Percentiles rank a stretch among this genome's conserved stretches.
Evolutionary conservation across 1,140 invertebrate genomes (phyloP).

Genomic region (Diabrotica undecimpunctata): DNA sequence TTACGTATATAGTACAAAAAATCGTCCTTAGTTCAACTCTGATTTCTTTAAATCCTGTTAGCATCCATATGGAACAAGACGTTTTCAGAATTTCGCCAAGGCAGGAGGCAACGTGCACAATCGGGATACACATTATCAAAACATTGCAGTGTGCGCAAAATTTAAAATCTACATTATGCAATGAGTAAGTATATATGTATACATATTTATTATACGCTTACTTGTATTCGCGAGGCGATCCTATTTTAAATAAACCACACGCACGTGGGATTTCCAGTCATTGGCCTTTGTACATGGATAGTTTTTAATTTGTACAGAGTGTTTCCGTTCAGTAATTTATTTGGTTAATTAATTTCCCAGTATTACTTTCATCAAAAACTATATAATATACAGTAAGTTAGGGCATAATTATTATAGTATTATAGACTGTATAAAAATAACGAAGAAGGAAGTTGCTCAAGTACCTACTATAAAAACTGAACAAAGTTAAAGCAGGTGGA

Average conservation of each 20-base stretch:
- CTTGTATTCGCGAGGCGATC: neutral
- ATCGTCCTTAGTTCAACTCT: no score
- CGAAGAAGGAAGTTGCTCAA: no score
- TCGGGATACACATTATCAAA: constrained; percentile 7
- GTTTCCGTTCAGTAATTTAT: no score
- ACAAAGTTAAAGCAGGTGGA: no score
- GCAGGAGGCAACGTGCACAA: constrained; percentile 6
- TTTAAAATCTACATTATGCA: constrained; percentile 2
- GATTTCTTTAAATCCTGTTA: no score
- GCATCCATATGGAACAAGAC: neutral
- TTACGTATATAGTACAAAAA: no score
- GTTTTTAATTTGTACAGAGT: neutral
- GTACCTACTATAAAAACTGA: no score
- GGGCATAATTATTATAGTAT: no score
- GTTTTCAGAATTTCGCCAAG: neutral
- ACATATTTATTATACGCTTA: neutral
- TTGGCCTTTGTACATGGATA: constrained; percentile 14
- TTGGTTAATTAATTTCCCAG: no score
- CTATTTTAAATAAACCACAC: constrained; percentile 8
- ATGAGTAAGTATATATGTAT: neutral
- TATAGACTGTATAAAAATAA: no score
- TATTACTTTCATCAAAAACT: no score
- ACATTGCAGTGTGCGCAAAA: constrained; percentile 10
- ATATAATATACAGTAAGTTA: no score
- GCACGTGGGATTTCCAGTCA: constrained; percentile 16